Conservation (phyloP, 2,797 vertebrate species). For the Steatocranus sp. region DNA sequence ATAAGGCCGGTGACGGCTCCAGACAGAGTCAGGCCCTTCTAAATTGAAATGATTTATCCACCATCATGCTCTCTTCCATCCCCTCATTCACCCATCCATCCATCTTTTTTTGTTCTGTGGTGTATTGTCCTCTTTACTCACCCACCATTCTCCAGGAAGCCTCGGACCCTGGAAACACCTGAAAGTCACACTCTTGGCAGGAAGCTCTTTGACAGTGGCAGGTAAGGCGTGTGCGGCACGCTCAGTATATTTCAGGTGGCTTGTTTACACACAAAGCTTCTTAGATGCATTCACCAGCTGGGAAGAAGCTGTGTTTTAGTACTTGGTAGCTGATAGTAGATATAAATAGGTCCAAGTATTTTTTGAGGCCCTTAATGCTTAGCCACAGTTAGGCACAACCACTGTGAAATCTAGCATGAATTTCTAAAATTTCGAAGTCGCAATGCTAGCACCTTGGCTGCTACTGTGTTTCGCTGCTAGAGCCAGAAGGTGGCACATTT, state of each 20-base stretch:
- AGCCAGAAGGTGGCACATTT: neutral
- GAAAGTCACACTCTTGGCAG: constrained; percentile 87
- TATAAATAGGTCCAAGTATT: neutral
- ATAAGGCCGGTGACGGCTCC: constrained; percentile 27
- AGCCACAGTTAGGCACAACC: neutral
- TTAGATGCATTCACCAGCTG: neutral
- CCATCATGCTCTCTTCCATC: constrained; percentile 40
- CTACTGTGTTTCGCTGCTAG: neutral
- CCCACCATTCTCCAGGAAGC: constrained; percentile 86
- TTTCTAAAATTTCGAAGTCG: neutral
- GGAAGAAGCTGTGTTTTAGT: neutral
- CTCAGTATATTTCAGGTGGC: constrained; percentile 37
- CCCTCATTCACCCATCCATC: constrained; percentile 43
- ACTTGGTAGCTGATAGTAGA: neutral
- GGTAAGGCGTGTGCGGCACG: constrained; percentile 81
- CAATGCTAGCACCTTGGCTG: neutral
- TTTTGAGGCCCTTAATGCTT: neutral
- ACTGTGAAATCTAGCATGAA: too few relatives aligned
- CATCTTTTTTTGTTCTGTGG: constrained; percentile 48
- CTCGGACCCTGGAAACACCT: constrained; percentile 88
- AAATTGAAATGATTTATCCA: constrained; percentile 46
- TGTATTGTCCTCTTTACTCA: constrained; percentile 68
- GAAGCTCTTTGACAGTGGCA: constrained; percentile 86
- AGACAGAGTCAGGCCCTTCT: constrained; percentile 17
- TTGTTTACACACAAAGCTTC: neutral